Percentiles rank a stretch among this genome's conserved stretches.
Evolutionary conservation across 2,888 invertebrate genomes (phyloP).

Genomic region (Saturnia pavonia): DNA sequence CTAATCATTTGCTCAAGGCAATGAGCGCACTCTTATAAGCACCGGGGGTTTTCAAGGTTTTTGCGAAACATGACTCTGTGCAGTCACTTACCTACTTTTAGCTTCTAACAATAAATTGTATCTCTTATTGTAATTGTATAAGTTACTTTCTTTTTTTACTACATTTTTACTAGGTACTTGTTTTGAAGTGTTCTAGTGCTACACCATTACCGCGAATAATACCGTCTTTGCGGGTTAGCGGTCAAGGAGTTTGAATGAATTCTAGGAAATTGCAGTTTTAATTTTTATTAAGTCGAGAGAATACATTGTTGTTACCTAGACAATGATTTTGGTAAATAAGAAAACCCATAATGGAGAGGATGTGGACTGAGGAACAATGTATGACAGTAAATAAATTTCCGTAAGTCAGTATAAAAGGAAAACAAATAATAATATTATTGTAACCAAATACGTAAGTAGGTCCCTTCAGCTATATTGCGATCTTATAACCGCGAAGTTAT

Average conservation of each 20-base stretch:
- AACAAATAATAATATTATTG: neutral
- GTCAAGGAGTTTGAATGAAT: too few species aligned
- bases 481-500: neutral
- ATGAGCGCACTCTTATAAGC: conserved; percentile 52
- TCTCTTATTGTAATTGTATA: neutral
- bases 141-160: neutral
- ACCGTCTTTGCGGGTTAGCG: neutral
- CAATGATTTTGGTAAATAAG: neutral
- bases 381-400: neutral
- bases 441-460: neutral
- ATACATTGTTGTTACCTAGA: neutral
- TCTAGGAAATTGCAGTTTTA: too few species aligned
- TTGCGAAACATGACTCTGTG: conserved; percentile 37
- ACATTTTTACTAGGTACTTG: neutral
- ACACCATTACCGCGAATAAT: neutral
- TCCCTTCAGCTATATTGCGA: neutral
- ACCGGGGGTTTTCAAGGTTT: conserved; percentile 34
- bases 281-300: too few species aligned
- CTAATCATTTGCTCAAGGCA: conserved; percentile 67
- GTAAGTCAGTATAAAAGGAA: neutral
- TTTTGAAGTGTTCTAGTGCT: neutral
- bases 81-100: conserved; percentile 10
- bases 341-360: neutral
- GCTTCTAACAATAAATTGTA: conserved; percentile 3
- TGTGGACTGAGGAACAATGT: neutral